Evolutionary conservation across 2,888 invertebrate species (phyloP), one percentile per base, ranked within the genome.

Genomic region (Stenolophus ochropezus): DNA sequence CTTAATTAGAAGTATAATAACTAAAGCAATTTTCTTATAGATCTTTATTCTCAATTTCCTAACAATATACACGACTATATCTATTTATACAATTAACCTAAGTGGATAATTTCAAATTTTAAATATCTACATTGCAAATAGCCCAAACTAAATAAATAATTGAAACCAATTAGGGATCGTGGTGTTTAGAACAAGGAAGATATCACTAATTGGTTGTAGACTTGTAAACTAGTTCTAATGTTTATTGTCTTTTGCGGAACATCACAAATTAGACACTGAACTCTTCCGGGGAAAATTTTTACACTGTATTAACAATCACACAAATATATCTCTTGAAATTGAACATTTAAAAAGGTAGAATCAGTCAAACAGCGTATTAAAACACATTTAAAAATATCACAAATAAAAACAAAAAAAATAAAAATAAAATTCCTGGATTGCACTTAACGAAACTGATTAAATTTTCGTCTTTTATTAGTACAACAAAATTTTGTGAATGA

Each of bases 1-100:
- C 0, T 27, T 69, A 69, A 69, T 69, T 69, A 69, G 65, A 18
- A 69, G 65, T 16, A 18, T 18, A 33, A 69, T 27, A n/a, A n/a
- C n/a, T n/a, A n/a, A 11, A 16, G 23, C 23, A 56, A 56, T 56
- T 56, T 56, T 21, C 8, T 21, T 20, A 20, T 56, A 20, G 56
- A 56, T 20, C 16, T 56, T 56, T 56, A 56, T 56, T 56, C 11
- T 18, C 8, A 42, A 42, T 42, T 42, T 42, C 33, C 33, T 42
- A 42, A 42, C 33, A 42, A 42, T 42, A 42, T 42, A 42, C 33
- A 42, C 6, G 33, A 42, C 33, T 42, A 42, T 42, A 42, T 11
- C 33, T 42, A 42, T 42, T 42, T 42, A 42, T 42, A 42, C 33
- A 42, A 42, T 42, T 42, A 42, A 42, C 11, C 33, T 42, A 42